Base-by-base conservation (phyloP, 2,797 vertebrate genomes). In the Neostethus bicornis region DNA sequence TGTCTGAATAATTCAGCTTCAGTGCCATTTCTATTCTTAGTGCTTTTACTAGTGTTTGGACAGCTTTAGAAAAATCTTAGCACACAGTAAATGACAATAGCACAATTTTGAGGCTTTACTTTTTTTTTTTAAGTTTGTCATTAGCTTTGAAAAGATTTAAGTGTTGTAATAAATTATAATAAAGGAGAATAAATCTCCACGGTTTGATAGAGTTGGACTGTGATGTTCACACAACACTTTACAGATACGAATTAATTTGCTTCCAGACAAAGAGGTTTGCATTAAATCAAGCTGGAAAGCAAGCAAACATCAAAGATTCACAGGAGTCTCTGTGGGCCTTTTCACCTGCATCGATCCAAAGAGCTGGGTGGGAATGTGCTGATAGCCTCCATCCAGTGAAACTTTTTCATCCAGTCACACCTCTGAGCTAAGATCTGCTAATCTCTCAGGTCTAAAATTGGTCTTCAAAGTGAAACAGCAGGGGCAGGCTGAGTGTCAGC, bases 1-100 rank as follows among this genome's bases (percentile, higher is more conserved):
- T 31, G 16, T 76, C 52, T 86, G 77, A 86, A 87, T 87, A 81
- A 87, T 89, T 87, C 78, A 85, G 57, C 80, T 75, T 82, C 77
- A 75, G 53, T 80, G 73, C 61, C 62, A 70, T 69, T 75, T 78
- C 77, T 85, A 81, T 85, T 86, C 77, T 84, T 83, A 70, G 81
- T 63, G 28, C 52, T 79, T 73, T 64, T 70, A 67, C 65, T 55
- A 48, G 65, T 70, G 69, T 79, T 77, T 81, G 52, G 47, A 70
- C 66, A 42, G 47, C 64, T 59, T 49, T 20, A 26, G 45, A 66
- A 48, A 28, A 66, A 56, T 25, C 4, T 28, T 12, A 34, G 25
- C 53, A 51, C 19, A 43, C 37, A 51, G 45, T 60, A 31, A 54
- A 66, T 26, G 59, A n/a, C 2, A 46, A 58, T 60, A 66, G 49